phyloP scores from a whole-genome alignment of 2,797 vertebrate genomes.

The Cyprinella venusta region DNA sequence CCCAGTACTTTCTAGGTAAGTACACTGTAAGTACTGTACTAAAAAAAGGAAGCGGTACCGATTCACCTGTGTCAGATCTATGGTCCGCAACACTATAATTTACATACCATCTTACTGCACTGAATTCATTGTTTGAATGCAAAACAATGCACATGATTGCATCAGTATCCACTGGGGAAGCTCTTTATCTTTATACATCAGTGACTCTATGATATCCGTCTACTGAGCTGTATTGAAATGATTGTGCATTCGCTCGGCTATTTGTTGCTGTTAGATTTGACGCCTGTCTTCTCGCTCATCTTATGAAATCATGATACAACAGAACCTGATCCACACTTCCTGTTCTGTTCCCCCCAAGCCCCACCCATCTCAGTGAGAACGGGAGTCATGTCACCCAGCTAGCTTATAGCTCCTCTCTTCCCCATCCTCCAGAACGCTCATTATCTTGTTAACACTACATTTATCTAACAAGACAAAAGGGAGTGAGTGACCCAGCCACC shows the following conservation, averaged over 20 bases:
- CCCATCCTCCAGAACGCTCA: slow-evolving; percentile 73
- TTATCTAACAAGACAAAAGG: slow-evolving; percentile 92
- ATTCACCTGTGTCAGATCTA: background rate
- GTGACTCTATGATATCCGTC: background rate
- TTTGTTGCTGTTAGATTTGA: no score
- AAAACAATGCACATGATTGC: background rate
- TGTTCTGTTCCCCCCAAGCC: background rate
- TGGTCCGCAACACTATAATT: background rate
- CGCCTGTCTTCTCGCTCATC: background rate
- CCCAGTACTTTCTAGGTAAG: no score
- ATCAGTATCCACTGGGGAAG: background rate
- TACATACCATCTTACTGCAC: background rate
- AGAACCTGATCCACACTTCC: background rate
- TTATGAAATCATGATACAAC: background rate
- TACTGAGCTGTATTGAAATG: background rate
- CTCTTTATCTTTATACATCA: background rate
- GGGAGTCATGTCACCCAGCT: slow-evolving; percentile 78
- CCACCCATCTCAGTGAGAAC: slow-evolving; percentile 67
- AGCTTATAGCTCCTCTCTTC: slow-evolving; percentile 18
- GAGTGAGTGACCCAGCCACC: slow-evolving; percentile 83
- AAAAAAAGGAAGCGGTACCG: no score
- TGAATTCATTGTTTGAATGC: background rate
- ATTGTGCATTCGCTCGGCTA: background rate
- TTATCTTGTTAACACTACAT: slow-evolving; percentile 94
- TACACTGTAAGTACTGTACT: no score